Evolutionary conservation across 2,888 invertebrate genomes (phyloP).

Genomic region (Temnothorax ravouxi): DNA sequence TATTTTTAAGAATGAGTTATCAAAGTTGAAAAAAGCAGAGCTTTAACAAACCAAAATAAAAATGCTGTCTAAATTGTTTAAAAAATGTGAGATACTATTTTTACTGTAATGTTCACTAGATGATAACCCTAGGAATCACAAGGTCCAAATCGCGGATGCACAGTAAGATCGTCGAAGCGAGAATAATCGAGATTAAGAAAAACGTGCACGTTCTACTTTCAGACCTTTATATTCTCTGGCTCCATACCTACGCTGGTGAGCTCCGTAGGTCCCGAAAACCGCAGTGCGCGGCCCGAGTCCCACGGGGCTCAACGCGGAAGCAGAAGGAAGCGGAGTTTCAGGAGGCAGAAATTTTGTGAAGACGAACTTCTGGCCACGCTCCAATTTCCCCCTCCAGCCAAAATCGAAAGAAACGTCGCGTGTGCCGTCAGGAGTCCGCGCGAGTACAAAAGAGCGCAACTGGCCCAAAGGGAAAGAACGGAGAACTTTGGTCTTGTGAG

Average conservation of each 20-base stretch:
- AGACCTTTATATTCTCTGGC: constrained; percentile 59
- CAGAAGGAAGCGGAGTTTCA: constrained; percentile 23
- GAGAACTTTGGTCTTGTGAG: constrained; percentile 9
- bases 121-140: constrained; percentile 38
- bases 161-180: constrained; percentile 68
- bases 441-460: constrained; percentile 44
- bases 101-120: constrained; percentile 3
- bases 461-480: constrained; percentile 29
- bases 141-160: constrained; percentile 58
- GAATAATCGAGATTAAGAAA: constrained; percentile 74
- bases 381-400: constrained; percentile 50
- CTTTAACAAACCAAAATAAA: not conserved
- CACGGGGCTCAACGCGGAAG: constrained; percentile 44
- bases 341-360: constrained; percentile 42
- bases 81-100: not conserved
- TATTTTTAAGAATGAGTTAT: not conserved
- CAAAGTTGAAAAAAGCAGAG: not conserved
- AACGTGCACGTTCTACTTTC: constrained; percentile 67
- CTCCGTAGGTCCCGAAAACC: constrained; percentile 64
- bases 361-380: constrained; percentile 62
- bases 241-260: constrained; percentile 50
- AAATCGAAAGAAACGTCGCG: constrained; percentile 56
- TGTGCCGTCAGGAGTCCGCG: constrained; percentile 48
- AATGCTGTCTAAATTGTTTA: not conserved
- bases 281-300: constrained; percentile 54